Conservation (phyloP, 2,888 invertebrate genomes). For the Mythimna impura region DNA sequence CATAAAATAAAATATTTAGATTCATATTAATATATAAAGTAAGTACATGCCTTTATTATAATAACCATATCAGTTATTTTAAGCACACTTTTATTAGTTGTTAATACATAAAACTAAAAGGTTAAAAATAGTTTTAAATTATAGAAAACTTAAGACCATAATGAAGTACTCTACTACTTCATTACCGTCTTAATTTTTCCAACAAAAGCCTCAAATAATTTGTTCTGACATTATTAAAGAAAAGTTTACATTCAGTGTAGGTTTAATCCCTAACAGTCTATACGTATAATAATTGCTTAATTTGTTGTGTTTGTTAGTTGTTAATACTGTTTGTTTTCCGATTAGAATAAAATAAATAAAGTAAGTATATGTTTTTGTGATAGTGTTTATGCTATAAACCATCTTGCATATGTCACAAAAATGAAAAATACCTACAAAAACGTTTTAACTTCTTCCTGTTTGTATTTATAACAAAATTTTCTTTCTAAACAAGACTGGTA, state of each 20-base stretch:
- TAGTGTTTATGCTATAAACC: not conserved
- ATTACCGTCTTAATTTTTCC: not conserved
- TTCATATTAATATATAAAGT: no score
- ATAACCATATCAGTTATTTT: no score
- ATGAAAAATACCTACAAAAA: not conserved
- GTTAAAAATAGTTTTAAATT: not conserved
- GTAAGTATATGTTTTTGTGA: no score
- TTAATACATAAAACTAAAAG: no score
- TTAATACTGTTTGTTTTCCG: no score
- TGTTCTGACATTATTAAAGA: conserved; percentile 11
- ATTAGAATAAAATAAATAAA: no score
- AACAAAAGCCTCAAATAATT: conserved; percentile 32
- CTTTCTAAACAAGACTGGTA: conserved; percentile 2
- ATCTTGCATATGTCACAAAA: not conserved
- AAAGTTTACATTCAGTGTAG: conserved; percentile 19
- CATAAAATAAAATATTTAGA: no score
- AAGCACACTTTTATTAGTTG: no score
- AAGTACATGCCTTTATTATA: no score
- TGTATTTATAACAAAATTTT: conserved; percentile 3
- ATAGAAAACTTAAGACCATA: no score
- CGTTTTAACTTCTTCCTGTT: not conserved
- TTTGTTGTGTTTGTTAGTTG: no score
- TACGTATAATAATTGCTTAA: no score
- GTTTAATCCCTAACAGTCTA: conserved; percentile 29
- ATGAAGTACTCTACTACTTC: conserved; percentile 1